Conservation (phyloP, 2,888 invertebrate species). For the Scelioninae gen. 2 region DNA sequence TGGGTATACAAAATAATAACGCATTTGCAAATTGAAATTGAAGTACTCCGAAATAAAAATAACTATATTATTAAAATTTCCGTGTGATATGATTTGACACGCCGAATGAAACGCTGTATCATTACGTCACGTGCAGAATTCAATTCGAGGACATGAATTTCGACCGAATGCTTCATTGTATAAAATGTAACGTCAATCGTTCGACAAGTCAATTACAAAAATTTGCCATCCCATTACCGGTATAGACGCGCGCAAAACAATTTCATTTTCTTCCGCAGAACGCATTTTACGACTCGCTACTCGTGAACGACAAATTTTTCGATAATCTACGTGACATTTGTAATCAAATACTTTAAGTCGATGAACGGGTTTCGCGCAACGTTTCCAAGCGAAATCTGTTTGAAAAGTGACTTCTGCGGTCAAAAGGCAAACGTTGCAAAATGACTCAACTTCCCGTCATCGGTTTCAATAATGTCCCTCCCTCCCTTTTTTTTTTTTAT, state of each 20-base stretch:
- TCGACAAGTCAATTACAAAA: slow-evolving; percentile 28
- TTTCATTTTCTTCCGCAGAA: slow-evolving; percentile 17
- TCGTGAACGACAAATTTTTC: slow-evolving; percentile 23
- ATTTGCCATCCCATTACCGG: slow-evolving; percentile 11
- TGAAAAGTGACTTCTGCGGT: not conserved
- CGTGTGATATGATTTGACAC: too few relatives aligned
- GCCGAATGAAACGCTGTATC: too few relatives aligned
- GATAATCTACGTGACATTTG: slow-evolving; percentile 28
- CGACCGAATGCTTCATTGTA: not conserved
- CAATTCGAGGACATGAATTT: not conserved
- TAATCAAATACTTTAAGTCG: slow-evolving; percentile 32
- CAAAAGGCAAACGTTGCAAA: not conserved
- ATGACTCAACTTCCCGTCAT: too few relatives aligned
- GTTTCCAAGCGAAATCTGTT: slow-evolving; percentile 5
- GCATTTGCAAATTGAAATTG: too few relatives aligned
- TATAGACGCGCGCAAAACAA: slow-evolving; percentile 19
- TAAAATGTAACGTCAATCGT: slow-evolving; percentile 13
- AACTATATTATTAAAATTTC: too few relatives aligned
- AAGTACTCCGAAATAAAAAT: too few relatives aligned
- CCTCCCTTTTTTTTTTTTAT: too few relatives aligned
- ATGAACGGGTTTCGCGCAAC: slow-evolving; percentile 17
- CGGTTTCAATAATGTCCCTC: too few relatives aligned
- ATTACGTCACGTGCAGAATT: too few relatives aligned
- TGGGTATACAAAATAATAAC: too few relatives aligned
- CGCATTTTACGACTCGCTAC: slow-evolving; percentile 11